Evolutionary conservation across 2,888 invertebrate species (phyloP).

Genomic region (Psylliodes chrysocephalus): DNA sequence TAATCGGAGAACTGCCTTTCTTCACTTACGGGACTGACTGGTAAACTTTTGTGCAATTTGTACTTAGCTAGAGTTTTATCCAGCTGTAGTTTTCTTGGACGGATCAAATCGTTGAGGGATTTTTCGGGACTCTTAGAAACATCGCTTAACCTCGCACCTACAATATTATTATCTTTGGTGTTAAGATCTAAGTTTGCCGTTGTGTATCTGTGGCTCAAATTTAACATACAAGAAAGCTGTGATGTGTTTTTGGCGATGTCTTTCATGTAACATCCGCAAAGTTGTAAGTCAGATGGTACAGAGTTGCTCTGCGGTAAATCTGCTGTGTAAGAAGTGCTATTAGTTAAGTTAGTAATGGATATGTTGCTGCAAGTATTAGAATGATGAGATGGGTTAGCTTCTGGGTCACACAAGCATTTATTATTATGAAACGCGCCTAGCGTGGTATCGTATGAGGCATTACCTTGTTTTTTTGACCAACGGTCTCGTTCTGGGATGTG

Average conservation of each 20-base stretch:
- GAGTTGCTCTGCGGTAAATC: slow-evolving; percentile 51
- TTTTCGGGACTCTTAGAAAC: slow-evolving; percentile 54
- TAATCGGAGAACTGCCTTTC: slow-evolving; percentile 67
- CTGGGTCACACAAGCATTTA: slow-evolving; percentile 50
- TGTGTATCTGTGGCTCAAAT: slow-evolving; percentile 43
- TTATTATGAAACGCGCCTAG: slow-evolving; percentile 42
- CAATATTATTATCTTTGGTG: slow-evolving; percentile 31
- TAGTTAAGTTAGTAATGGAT: slow-evolving; percentile 51
- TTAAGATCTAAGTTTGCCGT: slow-evolving; percentile 33
- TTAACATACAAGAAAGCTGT: slow-evolving; percentile 53
- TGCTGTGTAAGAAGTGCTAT: slow-evolving; percentile 46
- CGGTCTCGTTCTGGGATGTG: slow-evolving; percentile 71
- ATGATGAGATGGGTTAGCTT: slow-evolving; percentile 40
- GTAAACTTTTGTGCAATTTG: slow-evolving; percentile 75
- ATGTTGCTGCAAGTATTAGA: slow-evolving; percentile 48
- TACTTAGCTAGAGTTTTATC: slow-evolving; percentile 61
- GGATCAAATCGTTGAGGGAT: slow-evolving; percentile 53
- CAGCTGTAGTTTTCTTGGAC: slow-evolving; percentile 59
- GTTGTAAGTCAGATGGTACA: slow-evolving; percentile 59
- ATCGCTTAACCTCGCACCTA: slow-evolving; percentile 51
- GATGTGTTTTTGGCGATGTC: slow-evolving; percentile 59
- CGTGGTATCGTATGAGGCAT: slow-evolving; percentile 27
- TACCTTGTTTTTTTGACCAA: slow-evolving; percentile 55
- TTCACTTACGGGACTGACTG: slow-evolving; percentile 85
- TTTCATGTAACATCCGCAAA: slow-evolving; percentile 63